phyloP scores from a whole-genome alignment of 2,797 vertebrate genomes.

The Pseudopleuronectes americanus region DNA sequence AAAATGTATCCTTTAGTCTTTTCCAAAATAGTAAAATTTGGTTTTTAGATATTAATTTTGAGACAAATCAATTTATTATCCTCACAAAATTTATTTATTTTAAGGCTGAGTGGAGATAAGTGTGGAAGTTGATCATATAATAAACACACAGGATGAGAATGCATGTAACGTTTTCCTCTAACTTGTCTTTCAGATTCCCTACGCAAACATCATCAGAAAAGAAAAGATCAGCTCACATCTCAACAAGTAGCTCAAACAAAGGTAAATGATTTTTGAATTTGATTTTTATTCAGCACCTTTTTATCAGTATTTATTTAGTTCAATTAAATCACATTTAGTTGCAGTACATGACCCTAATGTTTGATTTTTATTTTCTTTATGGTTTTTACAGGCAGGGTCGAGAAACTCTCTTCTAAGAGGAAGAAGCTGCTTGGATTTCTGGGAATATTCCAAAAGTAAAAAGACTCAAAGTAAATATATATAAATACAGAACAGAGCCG shows the following conservation, averaged over 20 bases:
- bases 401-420: not conserved
- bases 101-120: not conserved
- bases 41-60: not conserved
- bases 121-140: not conserved
- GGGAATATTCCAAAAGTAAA: slow-evolving; percentile 19
- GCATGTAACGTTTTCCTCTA: slow-evolving; percentile 3
- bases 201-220: slow-evolving; percentile 98
- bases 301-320: too few species aligned
- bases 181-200: slow-evolving; percentile 91
- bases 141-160: too few species aligned
- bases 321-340: too few species aligned
- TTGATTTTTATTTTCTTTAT: not conserved
- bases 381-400: slow-evolving; percentile 44
- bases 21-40: not conserved
- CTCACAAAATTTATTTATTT: not conserved
- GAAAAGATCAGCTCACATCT: slow-evolving; percentile 95
- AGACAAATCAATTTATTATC: not conserved
- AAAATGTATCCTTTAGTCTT: not conserved
- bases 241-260: slow-evolving; percentile 93
- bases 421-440: slow-evolving; percentile 35
- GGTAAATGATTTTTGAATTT: slow-evolving; percentile 74
- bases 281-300: not conserved
- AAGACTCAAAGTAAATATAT: not conserved
- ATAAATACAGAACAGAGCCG: not conserved
- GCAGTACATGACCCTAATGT: slow-evolving; percentile 13